Percentiles rank a stretch among this genome's conserved stretches.
phyloP scores from a whole-genome alignment of 1,140 invertebrate species.

The Drosophila tristis region DNA sequence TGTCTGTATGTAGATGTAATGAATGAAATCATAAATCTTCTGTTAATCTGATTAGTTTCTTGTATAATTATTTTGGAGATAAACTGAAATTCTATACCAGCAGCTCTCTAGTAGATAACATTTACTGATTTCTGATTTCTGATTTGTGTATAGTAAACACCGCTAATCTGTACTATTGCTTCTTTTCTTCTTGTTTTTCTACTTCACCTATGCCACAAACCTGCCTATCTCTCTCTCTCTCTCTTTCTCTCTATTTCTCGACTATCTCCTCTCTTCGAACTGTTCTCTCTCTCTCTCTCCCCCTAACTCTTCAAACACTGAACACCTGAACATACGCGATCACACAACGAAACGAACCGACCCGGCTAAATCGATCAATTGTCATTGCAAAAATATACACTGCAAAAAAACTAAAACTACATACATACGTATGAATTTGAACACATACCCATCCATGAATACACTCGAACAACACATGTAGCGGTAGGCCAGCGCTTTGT shows the following conservation, averaged over 20 bases:
- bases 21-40: conserved; percentile 9
- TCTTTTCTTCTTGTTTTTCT: conserved; percentile 81
- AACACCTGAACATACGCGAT: conserved; percentile 23
- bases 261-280: conserved; percentile 52
- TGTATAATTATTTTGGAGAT: conserved; percentile 14
- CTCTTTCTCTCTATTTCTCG: conserved; percentile 48
- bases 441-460: conserved; percentile 35
- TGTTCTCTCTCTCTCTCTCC: conserved; percentile 43
- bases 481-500: conserved; percentile 84
- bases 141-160: conserved; percentile 78
- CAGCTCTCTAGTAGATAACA: conserved; percentile 55
- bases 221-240: conserved; percentile 44
- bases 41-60: conserved; percentile 13
- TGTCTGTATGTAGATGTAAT: conserved; percentile 19
- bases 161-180: conserved; percentile 82
- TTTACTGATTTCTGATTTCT: conserved; percentile 10
- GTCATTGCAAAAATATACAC: conserved; percentile 58
- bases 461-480: conserved; percentile 54
- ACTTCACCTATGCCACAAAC: conserved; percentile 70
- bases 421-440: conserved; percentile 23
- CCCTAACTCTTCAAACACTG: conserved; percentile 29
- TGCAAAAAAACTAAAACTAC: conserved; percentile 26
- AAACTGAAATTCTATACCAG: conserved; percentile 32
- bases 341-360: conserved; percentile 14
- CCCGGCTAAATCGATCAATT: conserved; percentile 48